Conservation (phyloP, 2,888 invertebrate species). For the Phengaris arion region DNA sequence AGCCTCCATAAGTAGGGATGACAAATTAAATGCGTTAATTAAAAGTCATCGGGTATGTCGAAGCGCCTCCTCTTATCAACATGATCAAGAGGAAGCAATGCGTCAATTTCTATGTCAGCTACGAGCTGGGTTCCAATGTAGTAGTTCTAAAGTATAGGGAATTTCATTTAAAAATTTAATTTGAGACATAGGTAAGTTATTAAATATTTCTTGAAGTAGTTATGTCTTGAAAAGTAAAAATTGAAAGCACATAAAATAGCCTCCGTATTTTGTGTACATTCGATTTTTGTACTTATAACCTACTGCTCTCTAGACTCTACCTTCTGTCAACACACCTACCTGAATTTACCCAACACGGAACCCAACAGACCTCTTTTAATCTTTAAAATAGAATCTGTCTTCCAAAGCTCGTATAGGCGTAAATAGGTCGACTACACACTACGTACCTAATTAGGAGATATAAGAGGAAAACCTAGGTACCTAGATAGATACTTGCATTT, state of each 20-base stretch:
- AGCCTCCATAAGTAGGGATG: background rate
- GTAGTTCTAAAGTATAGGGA: too few species aligned
- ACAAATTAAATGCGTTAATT: background rate
- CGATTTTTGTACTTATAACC: too few species aligned
- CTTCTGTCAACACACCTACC: background rate
- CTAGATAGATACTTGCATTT: background rate
- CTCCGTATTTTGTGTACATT: too few species aligned
- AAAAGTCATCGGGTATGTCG: background rate
- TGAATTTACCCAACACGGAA: background rate
- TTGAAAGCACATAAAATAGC: too few species aligned
- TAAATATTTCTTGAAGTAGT: too few species aligned
- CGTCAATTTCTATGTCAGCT: too few species aligned
- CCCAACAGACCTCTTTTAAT: background rate
- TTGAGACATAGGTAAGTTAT: too few species aligned
- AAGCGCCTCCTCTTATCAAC: background rate
- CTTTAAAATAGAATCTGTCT: background rate
- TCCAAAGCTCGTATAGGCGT: background rate
- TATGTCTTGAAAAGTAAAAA: too few species aligned
- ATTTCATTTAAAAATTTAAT: too few species aligned
- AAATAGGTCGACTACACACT: background rate
- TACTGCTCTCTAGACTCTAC: too few species aligned
- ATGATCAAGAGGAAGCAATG: background rate
- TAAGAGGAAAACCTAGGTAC: too few species aligned
- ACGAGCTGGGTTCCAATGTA: background rate
- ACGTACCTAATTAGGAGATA: conserved; percentile 9